These are phyloP conservation scores for Lepidurus apus DNA, from an alignment of 1,140 invertebrate species.

Conservation along the genomic window DNA sequence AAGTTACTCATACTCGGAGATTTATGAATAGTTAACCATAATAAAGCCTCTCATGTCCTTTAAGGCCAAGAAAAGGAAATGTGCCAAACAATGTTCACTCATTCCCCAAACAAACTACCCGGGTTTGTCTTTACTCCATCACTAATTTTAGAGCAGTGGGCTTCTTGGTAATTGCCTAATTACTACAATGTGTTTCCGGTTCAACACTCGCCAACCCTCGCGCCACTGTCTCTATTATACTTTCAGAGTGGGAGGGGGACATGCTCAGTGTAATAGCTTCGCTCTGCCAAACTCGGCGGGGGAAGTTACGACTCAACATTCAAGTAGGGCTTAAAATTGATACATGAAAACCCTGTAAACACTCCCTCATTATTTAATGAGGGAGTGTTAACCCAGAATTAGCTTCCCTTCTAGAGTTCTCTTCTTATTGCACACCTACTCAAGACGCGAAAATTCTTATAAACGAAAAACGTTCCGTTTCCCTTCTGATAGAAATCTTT, in stretches of 20 bases:
- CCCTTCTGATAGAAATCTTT: too few species aligned
- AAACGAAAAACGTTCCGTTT: too few species aligned
- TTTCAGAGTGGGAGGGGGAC: background rate
- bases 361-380: too few species aligned
- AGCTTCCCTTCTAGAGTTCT: background rate
- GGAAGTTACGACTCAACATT: background rate
- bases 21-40: constrained; percentile 20
- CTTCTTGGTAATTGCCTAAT: constrained; percentile 2
- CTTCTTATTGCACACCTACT: too few species aligned
- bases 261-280: constrained; percentile 7
- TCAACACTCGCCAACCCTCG: background rate
- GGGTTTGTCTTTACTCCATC: background rate
- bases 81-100: constrained; percentile 11
- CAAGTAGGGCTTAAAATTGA: background rate
- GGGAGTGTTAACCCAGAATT: background rate
- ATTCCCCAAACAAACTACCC: constrained; percentile 3
- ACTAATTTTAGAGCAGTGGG: background rate
- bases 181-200: constrained; percentile 15
- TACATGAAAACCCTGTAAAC: background rate
- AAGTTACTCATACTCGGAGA: background rate
- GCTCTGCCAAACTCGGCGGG: background rate
- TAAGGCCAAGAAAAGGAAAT: background rate
- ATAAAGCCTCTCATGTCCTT: background rate
- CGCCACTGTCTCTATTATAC: background rate
- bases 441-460: too few species aligned